Evolutionary conservation across 2,113 vertebrate genomes (phyloP).

Genomic region (Neofelis nebulosa): DNA sequence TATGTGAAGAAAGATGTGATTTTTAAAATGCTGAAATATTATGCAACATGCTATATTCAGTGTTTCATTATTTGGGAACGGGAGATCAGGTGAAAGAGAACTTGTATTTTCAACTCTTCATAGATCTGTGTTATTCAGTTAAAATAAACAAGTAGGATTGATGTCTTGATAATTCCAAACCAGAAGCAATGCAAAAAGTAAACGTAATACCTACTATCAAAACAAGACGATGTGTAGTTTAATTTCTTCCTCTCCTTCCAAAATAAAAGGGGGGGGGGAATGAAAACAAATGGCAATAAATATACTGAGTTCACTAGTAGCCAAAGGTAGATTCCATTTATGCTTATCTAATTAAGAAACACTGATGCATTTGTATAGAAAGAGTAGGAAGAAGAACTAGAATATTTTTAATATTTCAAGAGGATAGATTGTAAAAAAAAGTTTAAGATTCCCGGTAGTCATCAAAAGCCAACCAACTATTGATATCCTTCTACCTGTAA

Average conservation of each 20-base stretch:
- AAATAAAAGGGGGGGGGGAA: neutral
- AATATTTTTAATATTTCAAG: neutral
- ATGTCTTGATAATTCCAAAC: neutral
- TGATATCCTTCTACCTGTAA: neutral
- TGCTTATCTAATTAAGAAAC: neutral
- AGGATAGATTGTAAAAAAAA: neutral
- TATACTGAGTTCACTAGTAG: neutral
- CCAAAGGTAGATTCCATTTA: neutral
- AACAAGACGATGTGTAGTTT: neutral
- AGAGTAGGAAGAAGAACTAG: neutral
- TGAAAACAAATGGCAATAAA: neutral
- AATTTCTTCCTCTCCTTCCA: neutral
- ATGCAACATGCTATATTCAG: neutral
- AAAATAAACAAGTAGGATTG: neutral
- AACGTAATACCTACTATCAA: neutral
- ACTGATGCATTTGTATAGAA: neutral
- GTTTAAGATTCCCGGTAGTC: neutral
- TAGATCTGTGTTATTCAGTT: neutral
- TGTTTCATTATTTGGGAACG: neutral
- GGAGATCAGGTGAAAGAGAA: neutral
- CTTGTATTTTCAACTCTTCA: neutral
- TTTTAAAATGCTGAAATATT: neutral
- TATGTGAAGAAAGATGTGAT: neutral
- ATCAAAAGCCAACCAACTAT: neutral
- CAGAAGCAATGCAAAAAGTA: neutral